These are phyloP conservation scores for Coptodon bakossiorum DNA, from an alignment of 2,113 vertebrate genomes.

Conservation along the genomic window DNA sequence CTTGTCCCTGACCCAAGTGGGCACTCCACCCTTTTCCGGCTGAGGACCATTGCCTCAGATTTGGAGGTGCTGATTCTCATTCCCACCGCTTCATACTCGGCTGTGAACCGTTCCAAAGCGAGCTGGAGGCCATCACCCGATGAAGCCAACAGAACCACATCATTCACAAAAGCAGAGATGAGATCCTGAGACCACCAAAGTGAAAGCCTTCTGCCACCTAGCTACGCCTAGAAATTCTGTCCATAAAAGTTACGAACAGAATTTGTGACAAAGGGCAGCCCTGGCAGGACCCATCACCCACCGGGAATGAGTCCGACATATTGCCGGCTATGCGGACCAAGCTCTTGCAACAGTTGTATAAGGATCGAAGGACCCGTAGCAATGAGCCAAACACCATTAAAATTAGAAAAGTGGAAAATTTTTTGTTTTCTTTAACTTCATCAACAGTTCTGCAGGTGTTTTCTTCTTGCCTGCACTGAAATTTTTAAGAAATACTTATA, in stretches of 20 bases:
- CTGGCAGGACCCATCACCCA: background rate
- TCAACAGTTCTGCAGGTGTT: rapidly evolving
- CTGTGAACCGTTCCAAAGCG: rapidly evolving
- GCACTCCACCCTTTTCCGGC: background rate
- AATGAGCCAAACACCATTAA: background rate
- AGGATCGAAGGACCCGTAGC: background rate
- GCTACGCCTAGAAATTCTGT: background rate
- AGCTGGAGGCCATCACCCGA: rapidly evolving
- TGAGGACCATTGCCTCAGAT: background rate
- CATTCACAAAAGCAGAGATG: background rate
- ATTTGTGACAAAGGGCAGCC: background rate
- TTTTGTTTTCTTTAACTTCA: background rate
- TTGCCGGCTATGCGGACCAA: rapidly evolving
- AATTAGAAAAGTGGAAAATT: background rate
- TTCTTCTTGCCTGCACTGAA: background rate
- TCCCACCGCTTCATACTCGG: rapidly evolving
- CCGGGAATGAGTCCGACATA: background rate
- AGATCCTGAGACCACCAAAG: background rate
- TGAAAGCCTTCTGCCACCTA: too few species aligned
- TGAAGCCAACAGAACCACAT: background rate
- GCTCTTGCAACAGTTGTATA: background rate
- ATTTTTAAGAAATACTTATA: background rate
- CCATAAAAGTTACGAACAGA: rapidly evolving
- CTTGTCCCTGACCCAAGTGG: background rate
- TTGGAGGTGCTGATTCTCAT: background rate